Conservation (phyloP, 2,797 vertebrate species). For the Microcaecilia unicolor region DNA sequence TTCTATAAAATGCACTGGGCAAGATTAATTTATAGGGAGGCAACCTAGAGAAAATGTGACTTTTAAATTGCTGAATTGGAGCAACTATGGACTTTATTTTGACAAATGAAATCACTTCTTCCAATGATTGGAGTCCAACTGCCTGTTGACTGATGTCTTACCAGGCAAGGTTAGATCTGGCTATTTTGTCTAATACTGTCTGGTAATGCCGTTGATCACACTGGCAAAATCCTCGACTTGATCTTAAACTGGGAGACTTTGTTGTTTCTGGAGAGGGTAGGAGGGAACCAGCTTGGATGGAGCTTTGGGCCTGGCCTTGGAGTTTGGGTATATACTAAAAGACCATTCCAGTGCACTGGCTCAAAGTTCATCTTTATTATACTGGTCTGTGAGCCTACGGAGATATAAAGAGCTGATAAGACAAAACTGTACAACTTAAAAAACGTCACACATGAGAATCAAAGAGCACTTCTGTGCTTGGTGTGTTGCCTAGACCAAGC, state of each 20-base stretch:
- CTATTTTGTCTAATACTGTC: conserved; percentile 97
- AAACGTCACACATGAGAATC: too few species aligned
- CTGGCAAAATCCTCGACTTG: conserved; percentile 51
- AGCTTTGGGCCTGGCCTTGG: conserved; percentile 57
- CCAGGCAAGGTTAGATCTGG: conserved; percentile 98
- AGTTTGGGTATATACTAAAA: conserved; percentile 31
- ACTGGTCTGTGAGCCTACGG: accelerated
- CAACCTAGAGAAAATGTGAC: too few species aligned
- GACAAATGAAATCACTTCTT: too few species aligned
- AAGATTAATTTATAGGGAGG: too few species aligned
- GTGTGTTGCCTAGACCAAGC: too few species aligned
- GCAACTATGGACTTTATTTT: too few species aligned
- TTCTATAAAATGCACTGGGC: too few species aligned
- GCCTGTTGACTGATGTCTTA: conserved; percentile 92
- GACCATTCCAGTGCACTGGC: conserved; percentile 47
- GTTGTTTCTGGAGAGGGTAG: too few species aligned
- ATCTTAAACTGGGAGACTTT: not conserved
- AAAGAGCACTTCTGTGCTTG: too few species aligned
- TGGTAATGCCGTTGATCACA: conserved; percentile 96
- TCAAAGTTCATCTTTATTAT: conserved; percentile 37
- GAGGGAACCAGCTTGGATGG: not conserved
- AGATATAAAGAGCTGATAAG: not conserved
- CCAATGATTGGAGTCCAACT: too few species aligned
- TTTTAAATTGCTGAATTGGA: too few species aligned
- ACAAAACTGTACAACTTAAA: too few species aligned